Evolutionary conservation across 2,113 vertebrate genomes (phyloP).

Genomic region (Myotis brandtii): DNA sequence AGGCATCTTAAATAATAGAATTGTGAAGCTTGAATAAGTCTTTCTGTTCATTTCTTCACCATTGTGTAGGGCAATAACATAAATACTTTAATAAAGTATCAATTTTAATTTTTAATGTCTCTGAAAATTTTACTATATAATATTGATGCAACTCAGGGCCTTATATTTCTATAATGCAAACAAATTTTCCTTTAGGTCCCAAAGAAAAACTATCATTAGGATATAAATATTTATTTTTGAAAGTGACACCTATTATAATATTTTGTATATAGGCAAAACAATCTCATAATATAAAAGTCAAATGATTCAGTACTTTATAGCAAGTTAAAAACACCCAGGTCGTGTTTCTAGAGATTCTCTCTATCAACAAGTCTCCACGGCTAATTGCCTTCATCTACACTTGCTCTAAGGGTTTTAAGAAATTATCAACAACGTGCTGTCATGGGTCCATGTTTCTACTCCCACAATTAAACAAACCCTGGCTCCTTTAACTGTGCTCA

Average conservation of each 20-base stretch:
- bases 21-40: not conserved
- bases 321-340: not conserved
- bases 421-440: not conserved
- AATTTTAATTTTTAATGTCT: slow-evolving; percentile 13
- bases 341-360: not conserved
- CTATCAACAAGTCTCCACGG: not conserved
- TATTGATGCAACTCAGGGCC: not conserved
- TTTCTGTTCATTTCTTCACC: not conserved
- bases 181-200: not conserved
- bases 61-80: not conserved
- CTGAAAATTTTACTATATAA: slow-evolving; percentile 7
- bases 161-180: not conserved
- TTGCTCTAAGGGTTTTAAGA: not conserved
- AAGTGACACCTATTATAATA: not conserved
- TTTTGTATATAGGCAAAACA: not conserved
- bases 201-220: not conserved
- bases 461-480: not conserved
- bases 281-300: not conserved
- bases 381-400: not conserved
- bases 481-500: not conserved
- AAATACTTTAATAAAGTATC: not conserved
- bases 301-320: not conserved
- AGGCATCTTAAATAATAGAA: not conserved
- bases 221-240: not conserved
- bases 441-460: not conserved